These are phyloP conservation scores for Selenia dentaria DNA, from an alignment of 2,888 invertebrate species.

Conservation along the genomic window DNA sequence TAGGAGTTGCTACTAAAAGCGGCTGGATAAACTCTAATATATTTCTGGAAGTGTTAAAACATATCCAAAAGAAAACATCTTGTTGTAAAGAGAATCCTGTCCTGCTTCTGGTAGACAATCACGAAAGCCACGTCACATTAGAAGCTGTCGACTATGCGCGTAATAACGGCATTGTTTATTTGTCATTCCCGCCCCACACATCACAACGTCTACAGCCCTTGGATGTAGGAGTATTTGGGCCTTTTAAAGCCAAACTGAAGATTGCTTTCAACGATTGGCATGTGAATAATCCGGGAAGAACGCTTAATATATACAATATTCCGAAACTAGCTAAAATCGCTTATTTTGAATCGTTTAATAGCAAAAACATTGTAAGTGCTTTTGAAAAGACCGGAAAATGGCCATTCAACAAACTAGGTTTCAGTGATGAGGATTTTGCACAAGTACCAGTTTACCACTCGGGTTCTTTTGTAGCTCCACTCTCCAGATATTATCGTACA, in stretches of 20 bases:
- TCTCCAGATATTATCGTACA: no score
- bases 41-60: conserved; percentile 21
- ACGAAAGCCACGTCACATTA: conserved; percentile 23
- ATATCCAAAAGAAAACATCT: conserved; percentile 19
- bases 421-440: not conserved
- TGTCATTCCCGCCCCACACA: not conserved
- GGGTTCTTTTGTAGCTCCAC: no score
- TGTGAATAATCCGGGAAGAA: not conserved
- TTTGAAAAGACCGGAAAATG: not conserved
- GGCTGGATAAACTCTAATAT: conserved; percentile 1
- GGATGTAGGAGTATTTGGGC: not conserved
- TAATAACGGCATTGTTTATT: conserved; percentile 26
- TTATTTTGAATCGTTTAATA: not conserved
- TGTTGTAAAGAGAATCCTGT: conserved; percentile 26
- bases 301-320: not conserved
- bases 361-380: not conserved
- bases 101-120: conserved; percentile 27
- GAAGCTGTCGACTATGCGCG: conserved; percentile 26
- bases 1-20: not conserved
- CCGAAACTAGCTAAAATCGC: not conserved
- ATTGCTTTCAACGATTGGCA: not conserved
- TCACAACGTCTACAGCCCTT: not conserved
- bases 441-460: conserved; percentile 5
- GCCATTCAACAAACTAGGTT: not conserved
- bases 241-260: not conserved